phyloP scores from a whole-genome alignment of 2,113 vertebrate genomes.

The Neomonachus schauinslandi region DNA sequence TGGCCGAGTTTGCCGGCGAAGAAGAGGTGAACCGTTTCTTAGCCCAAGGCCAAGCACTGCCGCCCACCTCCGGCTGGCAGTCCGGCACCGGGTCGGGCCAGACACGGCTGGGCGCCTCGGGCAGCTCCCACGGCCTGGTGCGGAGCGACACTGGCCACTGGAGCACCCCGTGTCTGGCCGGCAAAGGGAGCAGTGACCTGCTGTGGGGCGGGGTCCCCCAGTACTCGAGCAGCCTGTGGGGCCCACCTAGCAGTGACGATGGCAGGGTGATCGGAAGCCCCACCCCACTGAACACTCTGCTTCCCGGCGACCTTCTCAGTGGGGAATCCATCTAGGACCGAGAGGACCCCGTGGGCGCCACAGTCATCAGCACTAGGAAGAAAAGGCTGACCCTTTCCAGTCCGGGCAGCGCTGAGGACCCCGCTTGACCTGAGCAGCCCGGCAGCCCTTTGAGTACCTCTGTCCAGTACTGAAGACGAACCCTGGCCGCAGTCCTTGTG shows the following conservation, averaged over 20 bases:
- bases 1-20: slow-evolving; percentile 98
- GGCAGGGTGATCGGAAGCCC: slow-evolving; percentile 95
- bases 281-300: slow-evolving; percentile 95
- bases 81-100: slow-evolving; percentile 93
- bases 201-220: slow-evolving; percentile 97
- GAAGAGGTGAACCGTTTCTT: slow-evolving; percentile 99
- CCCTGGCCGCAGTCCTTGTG: slow-evolving; percentile 86
- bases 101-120: slow-evolving; percentile 90
- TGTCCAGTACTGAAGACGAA: slow-evolving; percentile 84
- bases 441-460: slow-evolving; percentile 88
- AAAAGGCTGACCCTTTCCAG: slow-evolving; percentile 85
- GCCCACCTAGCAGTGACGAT: slow-evolving; percentile 93
- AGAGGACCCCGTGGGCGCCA: slow-evolving; percentile 74
- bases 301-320: slow-evolving; percentile 97
- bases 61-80: slow-evolving; percentile 97
- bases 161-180: slow-evolving; percentile 90
- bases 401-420: slow-evolving; percentile 82
- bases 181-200: slow-evolving; percentile 93
- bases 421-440: slow-evolving; percentile 82
- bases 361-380: slow-evolving; percentile 89
- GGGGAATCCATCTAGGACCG: slow-evolving; percentile 95
- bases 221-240: slow-evolving; percentile 98
- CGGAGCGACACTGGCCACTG: slow-evolving; percentile 91
- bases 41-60: slow-evolving; percentile 96
- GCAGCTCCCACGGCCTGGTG: slow-evolving; percentile 91